Evolutionary conservation across 2,113 vertebrate species (phyloP), one percentile per base, ranked within the genome.

Genomic region (Hypanus sabinus): DNA sequence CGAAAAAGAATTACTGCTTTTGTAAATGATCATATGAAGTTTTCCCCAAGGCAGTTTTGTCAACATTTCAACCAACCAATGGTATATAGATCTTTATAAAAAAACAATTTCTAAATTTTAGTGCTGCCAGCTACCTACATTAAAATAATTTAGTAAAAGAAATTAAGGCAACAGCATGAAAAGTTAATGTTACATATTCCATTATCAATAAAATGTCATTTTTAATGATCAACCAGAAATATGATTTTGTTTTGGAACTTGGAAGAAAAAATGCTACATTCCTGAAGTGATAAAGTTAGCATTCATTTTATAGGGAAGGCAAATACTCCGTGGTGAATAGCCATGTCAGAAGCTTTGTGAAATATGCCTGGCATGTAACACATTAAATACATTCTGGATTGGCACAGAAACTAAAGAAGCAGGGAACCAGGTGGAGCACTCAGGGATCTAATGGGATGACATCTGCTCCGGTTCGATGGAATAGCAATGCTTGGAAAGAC

Each of bases 331-430:
- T 14, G 33, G 70, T 93, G 91, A 93, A 73, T 93, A 93, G 55
- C 38, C 70, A 93, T 46, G 24, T 70, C 68, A 93, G 91, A 73
- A 46, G 70, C 10, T 24, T 93, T 93, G 91, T 73, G 91, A 93
- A 70, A 24, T 70, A 36, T 38, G 91, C 60, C 91, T 93, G 91
- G 91, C 70, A 73, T 93, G 91, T 71, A 73, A 46, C 68, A 75
- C 70, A 46, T 73, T 93, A 93, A 93, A 24, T 75, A 73, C 91
- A 93, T 73, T 38, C 91, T 46, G 91, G 22, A 93, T 73, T 93
- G 91, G 91, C 91, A 93, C 68, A 73, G 91, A 93, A 93, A 93
- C 70, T 46, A 75, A 93, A 75, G 68, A 93, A 73, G 68, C 68
- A 93, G 65, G 91, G 68, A 73, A 55, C 91, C 91, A 73, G 91